Evolutionary conservation across 2,797 vertebrate species (phyloP), one percentile per base, ranked within the genome.

Genomic region (Danio albolineatus): DNA sequence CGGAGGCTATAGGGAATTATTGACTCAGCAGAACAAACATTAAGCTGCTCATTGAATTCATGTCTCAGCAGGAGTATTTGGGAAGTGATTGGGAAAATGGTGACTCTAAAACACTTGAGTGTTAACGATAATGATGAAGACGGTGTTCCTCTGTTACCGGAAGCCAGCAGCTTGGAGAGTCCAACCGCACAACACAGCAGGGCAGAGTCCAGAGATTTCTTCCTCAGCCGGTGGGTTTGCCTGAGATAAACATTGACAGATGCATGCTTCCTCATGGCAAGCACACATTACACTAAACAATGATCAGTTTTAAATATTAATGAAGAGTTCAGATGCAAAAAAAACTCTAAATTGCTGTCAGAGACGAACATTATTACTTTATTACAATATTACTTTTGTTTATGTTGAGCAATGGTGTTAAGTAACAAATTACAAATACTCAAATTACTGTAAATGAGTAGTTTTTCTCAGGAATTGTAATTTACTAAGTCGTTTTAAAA

Each of bases 151-250:
- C 81, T 92, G 82, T 77, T 91, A 82, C 87, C 85, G 6, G 88
- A 90, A 84, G 87, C 85, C 65, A 65, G 78, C 13, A 43, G 44
- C 36, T 49, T 46, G 36, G 59, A 70, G 46, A 83, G 66, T 16
- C 14, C 82, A 21, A 80, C 66, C 73, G 78, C 14, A 56, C 82
- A 84, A 70, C 80, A 83, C 72, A 62, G 38, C 54, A 85, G 85
- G 48, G 46, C 77, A 6, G 84, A 88, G 38, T 72, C 87, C 75
- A 76, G 57, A 73, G 86, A 89, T 0, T 87, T 92, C 78, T 90
- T 92, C 80, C 84, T 93, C 21, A 89, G 86, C 87, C 92, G 92
- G 94, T 86, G 71, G 19, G 81, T 84, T 74, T 13, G 65, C 4
- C 14, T 1, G 49, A 48, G 46, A 66, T 54, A 76, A 64, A 46